Conservation (phyloP, 2,113 vertebrate species). For the Synodontis membranacea region DNA sequence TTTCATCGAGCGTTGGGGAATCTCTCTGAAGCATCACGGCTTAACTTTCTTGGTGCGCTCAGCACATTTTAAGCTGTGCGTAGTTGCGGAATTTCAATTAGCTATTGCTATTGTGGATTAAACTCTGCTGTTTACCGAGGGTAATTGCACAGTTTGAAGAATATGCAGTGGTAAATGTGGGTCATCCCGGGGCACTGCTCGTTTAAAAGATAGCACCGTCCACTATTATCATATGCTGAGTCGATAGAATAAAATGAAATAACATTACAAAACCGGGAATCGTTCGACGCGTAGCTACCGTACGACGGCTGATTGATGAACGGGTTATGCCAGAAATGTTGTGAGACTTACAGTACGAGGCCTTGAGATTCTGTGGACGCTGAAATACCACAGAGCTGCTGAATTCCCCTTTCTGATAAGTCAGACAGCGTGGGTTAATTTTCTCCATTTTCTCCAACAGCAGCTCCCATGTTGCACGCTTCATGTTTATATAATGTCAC, state of each 20-base stretch:
- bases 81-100: constrained; percentile 20
- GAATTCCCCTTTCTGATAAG: not conserved
- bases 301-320: not conserved
- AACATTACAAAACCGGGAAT: not conserved
- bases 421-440: not conserved
- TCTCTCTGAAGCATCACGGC: not conserved
- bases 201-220: constrained; percentile 15
- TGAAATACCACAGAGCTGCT: not conserved
- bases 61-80: constrained; percentile 14
- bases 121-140: constrained; percentile 14
- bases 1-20: not conserved
- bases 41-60: constrained; percentile 6
- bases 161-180: not conserved
- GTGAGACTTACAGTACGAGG: not conserved
- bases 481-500: not conserved
- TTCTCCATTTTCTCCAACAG: not conserved
- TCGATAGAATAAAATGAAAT: not conserved
- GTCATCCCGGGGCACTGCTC: not conserved
- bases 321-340: not conserved
- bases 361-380: not conserved
- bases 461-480: not conserved
- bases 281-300: no score
- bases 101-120: constrained; percentile 1
- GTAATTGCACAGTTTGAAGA: constrained; percentile 27
- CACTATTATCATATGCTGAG: not conserved